These are phyloP conservation scores for Meloidogyne hapla DNA, from an alignment of 1,140 invertebrate genomes.

Conservation along the genomic window DNA sequence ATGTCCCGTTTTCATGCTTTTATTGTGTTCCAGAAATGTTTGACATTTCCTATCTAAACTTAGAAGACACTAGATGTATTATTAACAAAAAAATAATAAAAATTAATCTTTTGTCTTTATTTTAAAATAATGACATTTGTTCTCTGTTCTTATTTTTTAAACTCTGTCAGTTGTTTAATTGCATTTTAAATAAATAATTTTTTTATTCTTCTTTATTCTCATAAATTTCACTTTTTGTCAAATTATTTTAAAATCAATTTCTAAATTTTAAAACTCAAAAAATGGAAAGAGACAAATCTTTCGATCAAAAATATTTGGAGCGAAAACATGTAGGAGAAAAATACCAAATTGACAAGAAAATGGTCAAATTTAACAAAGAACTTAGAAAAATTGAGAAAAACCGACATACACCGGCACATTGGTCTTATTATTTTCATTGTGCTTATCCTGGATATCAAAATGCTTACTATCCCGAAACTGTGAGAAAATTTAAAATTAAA, in stretches of 20 bases:
- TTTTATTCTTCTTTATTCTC: too few species aligned
- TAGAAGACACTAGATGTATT: too few species aligned
- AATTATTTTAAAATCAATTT: background rate
- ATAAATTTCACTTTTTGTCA: too few species aligned
- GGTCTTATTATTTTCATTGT: constrained; percentile 28
- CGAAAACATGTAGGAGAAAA: background rate
- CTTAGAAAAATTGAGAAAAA: background rate
- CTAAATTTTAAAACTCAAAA: background rate
- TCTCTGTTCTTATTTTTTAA: too few species aligned
- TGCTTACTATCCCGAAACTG: constrained; percentile 26
- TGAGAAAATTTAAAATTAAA: background rate
- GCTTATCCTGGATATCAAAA: constrained; percentile 25
- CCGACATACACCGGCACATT: background rate
- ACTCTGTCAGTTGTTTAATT: too few species aligned
- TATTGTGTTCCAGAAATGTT: too few species aligned
- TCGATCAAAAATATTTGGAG: background rate
- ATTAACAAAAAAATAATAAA: too few species aligned
- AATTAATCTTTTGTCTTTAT: too few species aligned
- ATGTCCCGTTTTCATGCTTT: too few species aligned
- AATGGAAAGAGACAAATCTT: background rate
- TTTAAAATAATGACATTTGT: too few species aligned
- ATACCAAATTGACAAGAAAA: constrained; percentile 2
- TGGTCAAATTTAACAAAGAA: background rate
- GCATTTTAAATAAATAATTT: background rate
- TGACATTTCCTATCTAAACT: too few species aligned